These are phyloP conservation scores for Drosophila willistoni DNA, from an alignment of 1,140 invertebrate genomes.

Conservation along the genomic window DNA sequence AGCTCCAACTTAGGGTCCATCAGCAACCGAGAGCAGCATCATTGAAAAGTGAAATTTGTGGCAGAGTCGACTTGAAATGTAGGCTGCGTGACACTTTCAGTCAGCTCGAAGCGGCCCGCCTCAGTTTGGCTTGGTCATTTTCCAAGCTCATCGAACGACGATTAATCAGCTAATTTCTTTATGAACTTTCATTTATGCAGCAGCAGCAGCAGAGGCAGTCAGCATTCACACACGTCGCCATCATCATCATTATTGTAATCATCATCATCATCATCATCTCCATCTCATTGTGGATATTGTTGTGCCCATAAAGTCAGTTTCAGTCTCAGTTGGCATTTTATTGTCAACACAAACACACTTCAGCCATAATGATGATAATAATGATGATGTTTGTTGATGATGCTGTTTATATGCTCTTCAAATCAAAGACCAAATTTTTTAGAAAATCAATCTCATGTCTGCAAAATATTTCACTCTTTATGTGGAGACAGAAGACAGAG, in stretches of 20 bases:
- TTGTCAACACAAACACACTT: conserved; percentile 42
- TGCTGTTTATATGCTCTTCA: conserved; percentile 45
- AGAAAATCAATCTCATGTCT: conserved; percentile 72
- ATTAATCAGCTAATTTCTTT: conserved; percentile 82
- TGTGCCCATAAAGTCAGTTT: conserved; percentile 46
- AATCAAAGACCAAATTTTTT: conserved; percentile 64
- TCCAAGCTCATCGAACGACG: conserved; percentile 80
- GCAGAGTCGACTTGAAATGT: conserved; percentile 64
- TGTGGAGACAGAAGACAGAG: not conserved
- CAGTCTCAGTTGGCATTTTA: conserved; percentile 32
- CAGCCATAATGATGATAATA: not conserved
- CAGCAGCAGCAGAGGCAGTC: conserved; percentile 30
- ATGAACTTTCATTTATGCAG: conserved; percentile 81
- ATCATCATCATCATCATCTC: conserved; percentile 40
- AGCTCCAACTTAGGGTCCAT: not conserved
- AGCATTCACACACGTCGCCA: conserved; percentile 72
- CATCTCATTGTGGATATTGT: conserved; percentile 5
- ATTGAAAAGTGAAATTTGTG: conserved; percentile 80
- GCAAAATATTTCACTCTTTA: conserved; percentile 14
- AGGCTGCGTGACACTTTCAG: conserved; percentile 80
- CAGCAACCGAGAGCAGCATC: conserved; percentile 48
- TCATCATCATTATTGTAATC: conserved; percentile 60
- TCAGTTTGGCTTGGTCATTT: conserved; percentile 65
- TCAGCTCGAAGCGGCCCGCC: conserved; percentile 45
- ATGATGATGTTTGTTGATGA: not conserved